phyloP scores from a whole-genome alignment of 2,113 vertebrate species.

The Lonchura striata region DNA sequence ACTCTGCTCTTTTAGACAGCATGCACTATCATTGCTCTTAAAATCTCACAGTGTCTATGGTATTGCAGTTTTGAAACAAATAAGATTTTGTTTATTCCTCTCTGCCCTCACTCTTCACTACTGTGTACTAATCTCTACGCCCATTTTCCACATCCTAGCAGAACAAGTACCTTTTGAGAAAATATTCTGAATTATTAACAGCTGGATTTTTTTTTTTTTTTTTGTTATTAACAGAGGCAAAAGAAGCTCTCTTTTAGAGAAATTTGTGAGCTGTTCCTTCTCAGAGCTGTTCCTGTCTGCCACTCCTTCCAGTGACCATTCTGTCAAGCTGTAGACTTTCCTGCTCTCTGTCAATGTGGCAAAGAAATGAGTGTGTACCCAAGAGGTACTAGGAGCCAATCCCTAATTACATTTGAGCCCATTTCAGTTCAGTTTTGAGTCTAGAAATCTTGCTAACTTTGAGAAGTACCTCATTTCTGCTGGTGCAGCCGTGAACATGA shows the following conservation, averaged over 20 bases:
- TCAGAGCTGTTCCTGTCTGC: neutral
- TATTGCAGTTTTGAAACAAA: neutral
- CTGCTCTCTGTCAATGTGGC: neutral
- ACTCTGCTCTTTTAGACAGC: neutral
- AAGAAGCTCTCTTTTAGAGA: neutral
- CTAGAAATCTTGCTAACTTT: neutral
- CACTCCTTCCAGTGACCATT: neutral
- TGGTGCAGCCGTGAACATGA: neutral
- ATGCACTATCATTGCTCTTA: fast-evolving
- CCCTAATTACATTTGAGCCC: neutral
- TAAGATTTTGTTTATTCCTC: neutral
- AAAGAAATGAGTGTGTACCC: neutral
- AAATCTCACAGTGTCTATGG: neutral
- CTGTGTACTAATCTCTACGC: neutral
- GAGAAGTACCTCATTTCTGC: neutral
- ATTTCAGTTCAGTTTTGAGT: neutral
- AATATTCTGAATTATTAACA: neutral
- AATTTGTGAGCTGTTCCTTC: neutral
- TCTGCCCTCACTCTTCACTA: neutral
- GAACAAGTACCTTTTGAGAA: neutral
- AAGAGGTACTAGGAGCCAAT: neutral
- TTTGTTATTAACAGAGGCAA: neutral
- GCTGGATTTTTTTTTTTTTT: neutral
- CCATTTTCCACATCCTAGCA: neutral
- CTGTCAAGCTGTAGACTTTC: neutral